Percentiles rank a stretch among this genome's conserved stretches.
Evolutionary conservation across 2,113 vertebrate genomes (phyloP).

Genomic region (Bucco capensis): DNA sequence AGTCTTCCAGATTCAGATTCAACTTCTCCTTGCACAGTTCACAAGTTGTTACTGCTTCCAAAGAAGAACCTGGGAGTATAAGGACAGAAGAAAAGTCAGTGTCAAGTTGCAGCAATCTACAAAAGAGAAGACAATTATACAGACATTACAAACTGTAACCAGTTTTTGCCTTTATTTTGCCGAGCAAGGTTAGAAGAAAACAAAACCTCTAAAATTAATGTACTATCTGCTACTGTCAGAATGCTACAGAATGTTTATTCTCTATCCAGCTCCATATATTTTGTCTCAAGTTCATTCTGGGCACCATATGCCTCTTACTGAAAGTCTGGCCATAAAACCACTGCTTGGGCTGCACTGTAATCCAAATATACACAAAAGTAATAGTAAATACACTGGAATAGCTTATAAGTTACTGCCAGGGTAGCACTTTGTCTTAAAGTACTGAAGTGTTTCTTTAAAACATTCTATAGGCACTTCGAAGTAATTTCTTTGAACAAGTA

Average conservation of each 20-base stretch:
- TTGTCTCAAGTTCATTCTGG: background rate
- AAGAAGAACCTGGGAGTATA: constrained; percentile 80
- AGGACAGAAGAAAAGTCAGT: background rate
- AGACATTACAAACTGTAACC: background rate
- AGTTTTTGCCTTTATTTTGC: background rate
- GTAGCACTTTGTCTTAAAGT: background rate
- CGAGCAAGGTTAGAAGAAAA: background rate
- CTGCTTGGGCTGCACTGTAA: background rate
- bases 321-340: background rate
- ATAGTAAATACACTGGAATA: background rate
- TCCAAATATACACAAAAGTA: background rate
- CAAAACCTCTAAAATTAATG: background rate
- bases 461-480: background rate
- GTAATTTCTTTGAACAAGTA: background rate
- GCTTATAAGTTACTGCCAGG: background rate
- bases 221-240: background rate
- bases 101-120: background rate
- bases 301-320: background rate
- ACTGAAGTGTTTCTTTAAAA: background rate
- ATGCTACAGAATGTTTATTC: background rate
- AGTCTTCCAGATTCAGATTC: constrained; percentile 92
- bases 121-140: background rate
- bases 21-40: constrained; percentile 97
- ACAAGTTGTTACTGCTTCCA: constrained; percentile 93
- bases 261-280: background rate